Percentiles rank a stretch among this genome's conserved stretches.
Evolutionary conservation across 2,888 invertebrate genomes (phyloP).

Genomic region (Physocephala rufipes): DNA sequence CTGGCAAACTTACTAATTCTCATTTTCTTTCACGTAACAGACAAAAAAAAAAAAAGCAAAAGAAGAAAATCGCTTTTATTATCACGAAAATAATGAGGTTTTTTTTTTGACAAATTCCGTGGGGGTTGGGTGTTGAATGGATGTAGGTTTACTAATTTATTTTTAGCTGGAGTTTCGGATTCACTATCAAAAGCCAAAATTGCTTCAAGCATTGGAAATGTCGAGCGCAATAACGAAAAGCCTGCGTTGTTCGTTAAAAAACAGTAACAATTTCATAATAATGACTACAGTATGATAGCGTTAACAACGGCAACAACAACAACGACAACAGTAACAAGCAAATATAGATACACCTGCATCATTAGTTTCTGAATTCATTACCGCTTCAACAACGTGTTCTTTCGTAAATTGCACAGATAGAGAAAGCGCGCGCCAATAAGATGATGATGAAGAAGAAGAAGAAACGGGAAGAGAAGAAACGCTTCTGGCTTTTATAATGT

Average conservation of each 20-base stretch:
- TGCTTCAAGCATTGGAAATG: neutral
- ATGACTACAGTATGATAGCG: neutral
- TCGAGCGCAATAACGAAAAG: neutral
- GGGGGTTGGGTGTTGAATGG: too few relatives aligned
- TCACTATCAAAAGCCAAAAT: conserved; percentile 1
- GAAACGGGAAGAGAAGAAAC: conserved; percentile 20
- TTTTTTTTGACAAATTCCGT: neutral
- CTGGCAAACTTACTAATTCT: too few relatives aligned
- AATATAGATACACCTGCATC: conserved; percentile 37
- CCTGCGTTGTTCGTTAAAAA: too few relatives aligned
- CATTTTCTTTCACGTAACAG: too few relatives aligned
- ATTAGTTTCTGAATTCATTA: conserved; percentile 39
- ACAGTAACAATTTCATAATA: too few relatives aligned
- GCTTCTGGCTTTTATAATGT: neutral
- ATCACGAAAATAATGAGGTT: neutral
- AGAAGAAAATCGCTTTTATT: neutral
- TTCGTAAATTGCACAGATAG: too few relatives aligned
- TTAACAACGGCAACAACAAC: neutral
- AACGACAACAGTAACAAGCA: neutral
- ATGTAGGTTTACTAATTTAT: conserved; percentile 2
- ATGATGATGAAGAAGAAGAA: too few relatives aligned
- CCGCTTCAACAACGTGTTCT: conserved; percentile 17
- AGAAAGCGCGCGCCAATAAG: too few relatives aligned
- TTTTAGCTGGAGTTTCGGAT: neutral
- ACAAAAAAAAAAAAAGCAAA: neutral